Base-by-base conservation (phyloP, 2,113 vertebrate genomes). In the Corythornis cristatus region DNA sequence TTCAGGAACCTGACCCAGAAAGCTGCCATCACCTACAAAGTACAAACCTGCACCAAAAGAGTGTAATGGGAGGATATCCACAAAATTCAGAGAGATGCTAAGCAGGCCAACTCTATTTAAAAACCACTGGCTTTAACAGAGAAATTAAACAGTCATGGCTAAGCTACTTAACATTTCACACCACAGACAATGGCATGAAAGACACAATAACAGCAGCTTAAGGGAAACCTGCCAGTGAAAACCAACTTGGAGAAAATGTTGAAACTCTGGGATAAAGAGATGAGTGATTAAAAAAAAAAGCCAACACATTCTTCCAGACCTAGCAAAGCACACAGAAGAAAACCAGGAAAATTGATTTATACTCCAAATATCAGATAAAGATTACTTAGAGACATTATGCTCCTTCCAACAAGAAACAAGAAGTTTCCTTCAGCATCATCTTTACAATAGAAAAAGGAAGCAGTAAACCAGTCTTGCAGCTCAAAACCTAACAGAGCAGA, bases 71-170 rank as follows among this genome's bases (percentile, higher is more conserved):
- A 87, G 6, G 42, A 87, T 62, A 77, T 21, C 75, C 71, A 85
- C 71, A 70, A 88, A 86, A 37, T 83, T 33, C 29, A 15, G 79
- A 86, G 60, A 91, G 58, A 64, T 56, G 64, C 60, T 93, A 93
- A 66, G 64, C 75, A 86, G 76, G 86, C 60, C 67, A 88, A 89
- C 15, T 57, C 84, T 73, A 83, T 66, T 89, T 75, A 88, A 91
- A 92, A 65, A 87, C 43, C 56, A 65, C 25, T 3, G 18, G 53
- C 71, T 92, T 79, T 76, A 89, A 77, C 26, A 72, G 66, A 78
- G 61, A 94, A 96, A 93, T 93, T 96, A 95, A 93, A 89, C n/a
- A 93, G 75, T 86, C 46, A 48, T n/a, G 28, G 82, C 46, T 94
- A 93, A 94, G 88, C 88, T 86, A 85, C 72, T 96, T 87, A 96